A percentile compares a stretch with the other conserved stretches of the same genome.
phyloP scores from a whole-genome alignment of 2,888 invertebrate genomes.

The Steinernema hermaphroditum region DNA sequence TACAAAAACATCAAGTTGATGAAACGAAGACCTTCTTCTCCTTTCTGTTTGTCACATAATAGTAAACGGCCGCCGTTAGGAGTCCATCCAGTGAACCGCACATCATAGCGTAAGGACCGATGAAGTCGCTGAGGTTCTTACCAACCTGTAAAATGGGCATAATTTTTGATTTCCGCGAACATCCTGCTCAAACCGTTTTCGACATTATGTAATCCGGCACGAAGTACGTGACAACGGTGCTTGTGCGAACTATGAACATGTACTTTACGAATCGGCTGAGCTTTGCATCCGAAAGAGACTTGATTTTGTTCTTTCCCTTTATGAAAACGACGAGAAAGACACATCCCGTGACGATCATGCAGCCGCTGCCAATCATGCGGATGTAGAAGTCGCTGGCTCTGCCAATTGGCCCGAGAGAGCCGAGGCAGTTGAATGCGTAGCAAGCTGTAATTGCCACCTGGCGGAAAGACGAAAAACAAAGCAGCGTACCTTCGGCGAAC shows the following conservation, averaged over 20 bases:
- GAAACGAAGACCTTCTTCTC: background rate
- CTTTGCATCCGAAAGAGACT: background rate
- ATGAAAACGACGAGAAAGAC: background rate
- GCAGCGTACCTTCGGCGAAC: background rate
- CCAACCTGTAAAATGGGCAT: background rate
- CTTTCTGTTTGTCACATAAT: background rate
- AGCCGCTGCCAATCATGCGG: background rate
- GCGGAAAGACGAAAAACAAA: background rate
- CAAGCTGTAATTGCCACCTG: background rate
- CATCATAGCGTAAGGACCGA: background rate
- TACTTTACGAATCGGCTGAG: background rate
- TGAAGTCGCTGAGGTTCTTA: background rate
- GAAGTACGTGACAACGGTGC: background rate
- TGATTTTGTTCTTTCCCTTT: background rate
- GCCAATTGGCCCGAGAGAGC: background rate
- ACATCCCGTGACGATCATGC: background rate
- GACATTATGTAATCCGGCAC: background rate
- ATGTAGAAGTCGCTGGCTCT: background rate
- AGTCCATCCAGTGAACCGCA: background rate
- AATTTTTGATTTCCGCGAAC: background rate
- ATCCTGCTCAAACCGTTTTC: too few relatives aligned
- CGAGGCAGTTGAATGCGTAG: slow-evolving; percentile 5
- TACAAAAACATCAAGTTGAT: background rate
- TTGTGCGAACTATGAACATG: background rate
- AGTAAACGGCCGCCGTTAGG: background rate